Evolutionary conservation across 2,797 vertebrate genomes (phyloP), one percentile per base, ranked within the genome.

Genomic region (Coreius guichenoti): DNA sequence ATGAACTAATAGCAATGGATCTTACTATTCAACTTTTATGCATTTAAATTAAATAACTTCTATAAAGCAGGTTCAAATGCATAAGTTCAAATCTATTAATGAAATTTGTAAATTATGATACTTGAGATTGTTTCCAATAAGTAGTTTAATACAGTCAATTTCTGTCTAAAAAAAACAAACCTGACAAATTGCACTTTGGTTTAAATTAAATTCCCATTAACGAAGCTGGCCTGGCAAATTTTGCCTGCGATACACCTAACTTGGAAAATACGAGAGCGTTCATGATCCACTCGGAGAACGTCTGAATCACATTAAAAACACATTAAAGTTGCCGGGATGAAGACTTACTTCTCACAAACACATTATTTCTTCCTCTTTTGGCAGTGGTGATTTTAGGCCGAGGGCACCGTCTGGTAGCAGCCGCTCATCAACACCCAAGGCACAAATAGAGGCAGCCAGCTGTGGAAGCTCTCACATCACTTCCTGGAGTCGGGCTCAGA

Each of bases 131-230:
- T 68, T 80, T 75, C 36, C 68, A 1, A 43, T 51, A 21, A 65
- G 61, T 23, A 17, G 69, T 33, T 29, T 12, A 69, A 61, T 26
- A 51, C 29, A 43, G 47, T 19, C 78, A 17, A 36, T 75, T 79
- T 49, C 81, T 83, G 58, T 77, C 77, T 45, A 56, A 86, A 81
- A 51, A 72, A 29, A 36, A 54, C 6, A 33, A 84, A 29, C 7
- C 45, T 69, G 85, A 86, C 77, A 79, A 78, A 88, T 26, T 72
- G 74, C 83, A 56, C 70, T 47, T 68, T 49, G 61, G 74, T 51
- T 69, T 36, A 68, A 88, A 89, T 88, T 84, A 86, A 87, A 84
- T 65, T 88, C 56, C 58, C 82, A 86, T 90, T 88, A 90, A 86
- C 86, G 49, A 82, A 47, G 65, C 76, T 39, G 43, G 56, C 72